Percentiles rank a stretch among this genome's conserved stretches.
These are phyloP conservation scores for Gymnosoma rotundatum DNA, from an alignment of 2,888 invertebrate species.

Conservation along the genomic window DNA sequence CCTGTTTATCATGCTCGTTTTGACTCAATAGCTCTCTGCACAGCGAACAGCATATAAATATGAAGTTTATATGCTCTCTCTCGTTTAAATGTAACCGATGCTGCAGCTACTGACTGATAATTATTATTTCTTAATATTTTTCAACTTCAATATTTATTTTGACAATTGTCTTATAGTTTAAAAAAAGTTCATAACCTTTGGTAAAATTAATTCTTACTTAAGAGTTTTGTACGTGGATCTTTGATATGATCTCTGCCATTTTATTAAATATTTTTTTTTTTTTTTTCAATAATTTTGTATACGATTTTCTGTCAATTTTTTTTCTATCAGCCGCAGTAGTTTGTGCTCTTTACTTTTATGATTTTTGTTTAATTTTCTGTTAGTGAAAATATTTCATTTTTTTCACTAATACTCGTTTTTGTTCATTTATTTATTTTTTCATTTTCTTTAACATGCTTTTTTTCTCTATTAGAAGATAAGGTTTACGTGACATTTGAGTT, in stretches of 20 bases:
- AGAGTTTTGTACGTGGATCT: background rate
- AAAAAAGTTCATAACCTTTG: background rate
- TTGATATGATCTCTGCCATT: slow-evolving; percentile 23
- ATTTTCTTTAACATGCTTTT: slow-evolving; percentile 37
- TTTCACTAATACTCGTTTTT: slow-evolving; percentile 20
- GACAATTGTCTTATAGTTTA: background rate
- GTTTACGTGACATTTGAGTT: slow-evolving; percentile 66
- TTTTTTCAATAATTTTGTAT: slow-evolving; percentile 10
- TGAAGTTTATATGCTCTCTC: too few species aligned
- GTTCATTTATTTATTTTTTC: slow-evolving; percentile 30
- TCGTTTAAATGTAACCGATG: too few species aligned
- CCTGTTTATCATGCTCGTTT: too few species aligned
- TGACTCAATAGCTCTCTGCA: too few species aligned
- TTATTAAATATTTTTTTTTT: background rate
- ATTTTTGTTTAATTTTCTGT: slow-evolving; percentile 2
- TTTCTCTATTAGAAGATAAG: slow-evolving; percentile 56
- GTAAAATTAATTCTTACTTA: background rate
- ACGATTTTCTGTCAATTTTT: slow-evolving; percentile 12
- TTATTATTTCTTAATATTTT: background rate
- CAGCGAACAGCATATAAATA: too few species aligned
- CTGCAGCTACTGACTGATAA: background rate
- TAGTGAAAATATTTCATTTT: background rate
- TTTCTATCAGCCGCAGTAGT: slow-evolving; percentile 13
- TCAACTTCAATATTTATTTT: background rate
- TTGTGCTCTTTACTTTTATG: slow-evolving; percentile 10